A percentile compares a stretch with the other conserved stretches of the same genome.
phyloP scores from a whole-genome alignment of 2,113 vertebrate genomes.

The Nothobranchius kuhntae region DNA sequence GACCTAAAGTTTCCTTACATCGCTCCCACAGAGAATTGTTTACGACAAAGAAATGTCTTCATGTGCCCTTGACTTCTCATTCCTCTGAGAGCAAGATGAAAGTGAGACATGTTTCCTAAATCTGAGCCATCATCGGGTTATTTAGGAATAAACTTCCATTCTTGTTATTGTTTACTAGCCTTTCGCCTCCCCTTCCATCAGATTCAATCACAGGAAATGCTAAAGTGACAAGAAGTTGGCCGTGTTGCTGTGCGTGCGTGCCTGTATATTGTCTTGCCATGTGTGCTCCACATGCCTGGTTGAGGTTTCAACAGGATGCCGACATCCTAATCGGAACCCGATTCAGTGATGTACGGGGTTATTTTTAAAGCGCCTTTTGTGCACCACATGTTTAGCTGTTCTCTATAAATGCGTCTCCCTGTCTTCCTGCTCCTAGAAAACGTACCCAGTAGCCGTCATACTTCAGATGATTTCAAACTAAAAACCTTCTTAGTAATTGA shows the following conservation, averaged over 20 bases:
- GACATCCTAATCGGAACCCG: slow-evolving; percentile 54
- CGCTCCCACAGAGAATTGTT: neutral
- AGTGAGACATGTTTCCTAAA: slow-evolving; percentile 15
- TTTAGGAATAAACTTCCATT: slow-evolving; percentile 28
- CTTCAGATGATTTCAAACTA: neutral
- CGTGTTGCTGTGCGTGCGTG: neutral
- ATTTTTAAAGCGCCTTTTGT: slow-evolving; percentile 55
- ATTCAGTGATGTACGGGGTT: slow-evolving; percentile 42
- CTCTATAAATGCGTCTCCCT: slow-evolving; percentile 17
- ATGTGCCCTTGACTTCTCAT: neutral
- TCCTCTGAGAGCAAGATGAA: neutral
- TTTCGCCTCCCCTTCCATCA: slow-evolving; percentile 12
- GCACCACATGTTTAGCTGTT: slow-evolving; percentile 41
- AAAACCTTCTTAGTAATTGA: slow-evolving; percentile 2
- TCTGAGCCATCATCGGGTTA: slow-evolving; percentile 11
- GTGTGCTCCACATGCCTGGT: slow-evolving; percentile 38
- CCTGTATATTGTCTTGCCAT: neutral
- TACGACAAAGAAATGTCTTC: neutral
- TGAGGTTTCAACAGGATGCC: slow-evolving; percentile 55
- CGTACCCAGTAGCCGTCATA: neutral
- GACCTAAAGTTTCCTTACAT: neutral
- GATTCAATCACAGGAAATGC: slow-evolving; percentile 58
- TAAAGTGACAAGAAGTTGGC: slow-evolving; percentile 28
- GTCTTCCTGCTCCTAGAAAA: slow-evolving; percentile 6
- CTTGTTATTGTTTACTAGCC: slow-evolving; percentile 33